A percentile compares a stretch with the other conserved stretches of the same genome.
phyloP scores from a whole-genome alignment of 2,797 vertebrate genomes.

The Muscicapa striata region DNA sequence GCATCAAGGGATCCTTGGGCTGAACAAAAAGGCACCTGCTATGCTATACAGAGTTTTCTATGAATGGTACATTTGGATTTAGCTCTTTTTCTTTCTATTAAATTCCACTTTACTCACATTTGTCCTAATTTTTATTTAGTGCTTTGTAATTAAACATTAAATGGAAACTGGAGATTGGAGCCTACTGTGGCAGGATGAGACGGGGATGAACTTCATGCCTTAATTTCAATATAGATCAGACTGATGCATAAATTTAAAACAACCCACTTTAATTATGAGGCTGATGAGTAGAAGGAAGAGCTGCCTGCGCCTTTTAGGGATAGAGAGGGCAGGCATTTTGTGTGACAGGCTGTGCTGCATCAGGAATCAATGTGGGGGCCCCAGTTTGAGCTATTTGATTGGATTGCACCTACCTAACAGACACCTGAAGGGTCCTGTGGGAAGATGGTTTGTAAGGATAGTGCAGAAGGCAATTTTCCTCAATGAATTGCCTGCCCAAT shows the following conservation, averaged over 20 bases:
- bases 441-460: no score
- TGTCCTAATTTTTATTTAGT: neutral
- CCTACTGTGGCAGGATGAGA: neutral
- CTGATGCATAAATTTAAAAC: neutral
- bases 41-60: neutral
- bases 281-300: neutral
- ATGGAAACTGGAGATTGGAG: neutral
- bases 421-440: neutral
- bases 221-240: neutral
- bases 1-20: neutral
- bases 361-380: neutral
- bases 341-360: neutral
- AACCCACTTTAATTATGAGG: neutral
- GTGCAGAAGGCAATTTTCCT: no score
- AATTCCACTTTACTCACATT: neutral
- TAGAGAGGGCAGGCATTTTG: neutral
- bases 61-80: neutral
- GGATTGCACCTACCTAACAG: neutral
- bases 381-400: neutral
- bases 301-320: neutral
- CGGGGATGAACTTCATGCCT: neutral
- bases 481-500: no score
- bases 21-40: neutral
- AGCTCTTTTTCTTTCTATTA: neutral
- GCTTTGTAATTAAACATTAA: conserved; percentile 10